Percentiles rank a stretch among this genome's conserved stretches.
These are phyloP conservation scores for Lacerta viridis DNA, from an alignment of 2,797 vertebrate species.

Conservation along the genomic window DNA sequence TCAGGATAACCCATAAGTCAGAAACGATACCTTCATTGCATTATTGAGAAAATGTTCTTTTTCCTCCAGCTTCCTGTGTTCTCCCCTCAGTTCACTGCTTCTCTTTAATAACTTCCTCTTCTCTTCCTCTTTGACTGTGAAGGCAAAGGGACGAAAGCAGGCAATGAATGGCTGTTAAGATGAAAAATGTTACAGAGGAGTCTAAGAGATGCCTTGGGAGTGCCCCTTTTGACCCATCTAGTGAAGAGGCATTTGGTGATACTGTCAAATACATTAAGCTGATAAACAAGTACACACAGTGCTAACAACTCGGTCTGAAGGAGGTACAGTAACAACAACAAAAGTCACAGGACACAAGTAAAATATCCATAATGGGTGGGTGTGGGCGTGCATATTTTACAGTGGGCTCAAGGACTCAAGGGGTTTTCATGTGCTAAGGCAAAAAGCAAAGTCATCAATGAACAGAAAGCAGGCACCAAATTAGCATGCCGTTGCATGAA, in stretches of 20 bases:
- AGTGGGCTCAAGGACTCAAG: neutral
- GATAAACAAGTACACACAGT: neutral
- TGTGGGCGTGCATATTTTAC: neutral
- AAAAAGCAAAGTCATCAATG: neutral
- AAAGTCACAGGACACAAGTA: neutral
- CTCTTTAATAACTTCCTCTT: conserved; percentile 91
- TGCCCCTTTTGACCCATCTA: neutral
- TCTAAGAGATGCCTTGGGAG: neutral
- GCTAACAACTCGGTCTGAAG: neutral
- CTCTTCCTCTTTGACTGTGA: conserved; percentile 94
- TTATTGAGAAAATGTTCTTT: conserved; percentile 89
- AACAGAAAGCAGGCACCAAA: neutral
- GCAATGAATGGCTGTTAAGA: conserved; percentile 15
- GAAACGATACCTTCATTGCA: conserved; percentile 85
- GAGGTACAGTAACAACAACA: neutral
- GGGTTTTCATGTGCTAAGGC: neutral
- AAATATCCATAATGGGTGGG: neutral
- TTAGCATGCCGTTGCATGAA: neutral
- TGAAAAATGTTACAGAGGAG: neutral
- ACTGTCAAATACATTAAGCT: neutral
- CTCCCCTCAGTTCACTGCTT: conserved; percentile 90
- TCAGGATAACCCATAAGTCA: conserved; percentile 21
- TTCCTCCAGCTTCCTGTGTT: conserved; percentile 90
- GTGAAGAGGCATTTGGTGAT: neutral
- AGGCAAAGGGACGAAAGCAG: conserved; percentile 52